A percentile compares a stretch with the other conserved stretches of the same genome.
Evolutionary conservation across 1,140 invertebrate species (phyloP).

Genomic region (Drosophila paulistorum): DNA sequence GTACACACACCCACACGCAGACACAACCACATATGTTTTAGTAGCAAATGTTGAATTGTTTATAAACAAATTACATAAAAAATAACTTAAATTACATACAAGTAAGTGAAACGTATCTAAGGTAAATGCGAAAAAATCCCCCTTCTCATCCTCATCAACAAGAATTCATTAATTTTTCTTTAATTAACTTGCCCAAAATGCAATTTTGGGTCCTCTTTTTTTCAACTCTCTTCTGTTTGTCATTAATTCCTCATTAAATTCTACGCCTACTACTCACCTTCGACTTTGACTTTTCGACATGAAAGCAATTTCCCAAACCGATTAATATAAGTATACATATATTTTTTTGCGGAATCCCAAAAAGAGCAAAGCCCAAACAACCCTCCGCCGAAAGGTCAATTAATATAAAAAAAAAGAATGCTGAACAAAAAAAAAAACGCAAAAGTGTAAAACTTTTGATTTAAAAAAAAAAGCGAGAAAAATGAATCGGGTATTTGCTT

Average conservation of each 20-base stretch:
- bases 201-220: not conserved
- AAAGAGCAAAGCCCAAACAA: not conserved
- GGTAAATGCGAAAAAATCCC: not conserved
- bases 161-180: constrained; percentile 2
- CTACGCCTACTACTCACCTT: not conserved
- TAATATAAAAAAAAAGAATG: constrained; percentile 26
- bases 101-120: constrained; percentile 28
- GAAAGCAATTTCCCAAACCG: constrained; percentile 26
- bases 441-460: constrained; percentile 35
- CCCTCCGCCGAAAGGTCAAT: constrained; percentile 43
- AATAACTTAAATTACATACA: constrained; percentile 6
- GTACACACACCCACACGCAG: constrained; percentile 29
- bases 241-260: constrained; percentile 13
- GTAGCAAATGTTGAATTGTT: constrained; percentile 68
- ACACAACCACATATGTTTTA: constrained; percentile 45
- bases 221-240: not conserved
- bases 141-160: not conserved
- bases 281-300: constrained; percentile 1
- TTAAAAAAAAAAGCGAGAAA: constrained; percentile 16
- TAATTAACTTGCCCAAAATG: constrained; percentile 11
- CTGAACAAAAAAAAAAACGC: constrained; percentile 15
- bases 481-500: constrained; percentile 18
- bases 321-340: constrained; percentile 8
- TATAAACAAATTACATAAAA: constrained; percentile 37
- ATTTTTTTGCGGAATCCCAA: not conserved